Conservation (phyloP, 2,888 invertebrate genomes). For the Tiliacea citrago region DNA sequence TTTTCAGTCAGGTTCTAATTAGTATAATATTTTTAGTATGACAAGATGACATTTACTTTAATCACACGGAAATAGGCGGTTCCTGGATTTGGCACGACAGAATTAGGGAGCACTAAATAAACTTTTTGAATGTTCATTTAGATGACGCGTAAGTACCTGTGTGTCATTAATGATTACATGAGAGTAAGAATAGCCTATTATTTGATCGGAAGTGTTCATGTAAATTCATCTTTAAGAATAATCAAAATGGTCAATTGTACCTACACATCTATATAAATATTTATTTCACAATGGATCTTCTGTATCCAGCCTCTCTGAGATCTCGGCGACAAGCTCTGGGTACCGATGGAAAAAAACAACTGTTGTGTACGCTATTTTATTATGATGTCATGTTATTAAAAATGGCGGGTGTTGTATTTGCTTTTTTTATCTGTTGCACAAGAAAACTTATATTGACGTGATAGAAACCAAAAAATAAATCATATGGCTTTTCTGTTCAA, state of each 20-base stretch:
- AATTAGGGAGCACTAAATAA: neutral
- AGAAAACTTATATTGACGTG: neutral
- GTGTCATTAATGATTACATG: no score
- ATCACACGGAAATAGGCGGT: neutral
- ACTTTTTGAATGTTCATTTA: neutral
- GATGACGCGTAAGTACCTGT: no score
- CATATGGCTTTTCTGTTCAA: no score
- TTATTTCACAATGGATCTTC: slow-evolving; percentile 8
- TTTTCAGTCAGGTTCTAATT: neutral
- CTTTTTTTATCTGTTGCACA: neutral
- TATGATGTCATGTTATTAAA: neutral
- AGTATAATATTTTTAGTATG: neutral
- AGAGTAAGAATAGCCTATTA: no score
- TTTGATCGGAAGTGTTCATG: no score
- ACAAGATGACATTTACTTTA: neutral
- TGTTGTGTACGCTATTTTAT: slow-evolving; percentile 1
- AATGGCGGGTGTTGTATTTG: neutral
- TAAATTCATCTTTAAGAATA: neutral
- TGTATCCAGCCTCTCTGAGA: neutral
- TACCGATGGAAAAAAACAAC: slow-evolving; percentile 35
- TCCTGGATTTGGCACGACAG: neutral
- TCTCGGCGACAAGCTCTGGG: neutral
- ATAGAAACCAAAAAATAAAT: neutral
- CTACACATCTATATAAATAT: no score
- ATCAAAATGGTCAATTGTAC: neutral